Base-by-base conservation (phyloP, 2,797 vertebrate genomes). In the Typhlichthys subterraneus region DNA sequence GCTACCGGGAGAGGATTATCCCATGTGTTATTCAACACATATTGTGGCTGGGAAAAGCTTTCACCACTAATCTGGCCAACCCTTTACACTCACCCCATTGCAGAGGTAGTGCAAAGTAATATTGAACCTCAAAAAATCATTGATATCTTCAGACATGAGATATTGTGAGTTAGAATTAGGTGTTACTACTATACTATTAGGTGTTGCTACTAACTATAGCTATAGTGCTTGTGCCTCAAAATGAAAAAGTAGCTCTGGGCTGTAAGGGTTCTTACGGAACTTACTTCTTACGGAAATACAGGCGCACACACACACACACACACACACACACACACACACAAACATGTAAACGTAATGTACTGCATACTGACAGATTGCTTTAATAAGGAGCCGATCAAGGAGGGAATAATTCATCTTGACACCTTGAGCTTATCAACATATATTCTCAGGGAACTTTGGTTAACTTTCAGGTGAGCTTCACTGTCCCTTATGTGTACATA, bases 1-100 rank as follows among this genome's bases (percentile, higher is more conserved):
- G 80, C 81, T 70, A 65, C 17, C 65, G 66, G 75, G 70, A 61
- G 46, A 71, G 85, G 85, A 89, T 88, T 88, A 88, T 76, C 73
- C 56, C 74, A 72, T 60, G 73, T 73, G 77, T 80, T 80, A 80
- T 84, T 81, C 70, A 57, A 57, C 61, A 73, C 77, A 82, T 69
- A 79, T 69, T 45, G 51, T 58, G 61, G 59, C 69, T 65, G 64
- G 19, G 53, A 78, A 70, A 73, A 73, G 66, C 70, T 67, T 67
- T 77, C 33, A 67, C 64, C 46, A 6, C 70, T 79, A 81, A 80
- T 85, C 74, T 80, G 79, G 81, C 67, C 67, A 63, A 54, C 61
- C 48, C 59, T 51, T 61, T 69, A 77, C 45, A 67, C 62, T 75
- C 67, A 59, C 55, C 23, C 50, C 57, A 29, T 56, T 47, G 12